Evolutionary conservation across 2,113 vertebrate genomes (phyloP), one percentile per base, ranked within the genome.

Genomic region (Zosterops hypoxanthus): DNA sequence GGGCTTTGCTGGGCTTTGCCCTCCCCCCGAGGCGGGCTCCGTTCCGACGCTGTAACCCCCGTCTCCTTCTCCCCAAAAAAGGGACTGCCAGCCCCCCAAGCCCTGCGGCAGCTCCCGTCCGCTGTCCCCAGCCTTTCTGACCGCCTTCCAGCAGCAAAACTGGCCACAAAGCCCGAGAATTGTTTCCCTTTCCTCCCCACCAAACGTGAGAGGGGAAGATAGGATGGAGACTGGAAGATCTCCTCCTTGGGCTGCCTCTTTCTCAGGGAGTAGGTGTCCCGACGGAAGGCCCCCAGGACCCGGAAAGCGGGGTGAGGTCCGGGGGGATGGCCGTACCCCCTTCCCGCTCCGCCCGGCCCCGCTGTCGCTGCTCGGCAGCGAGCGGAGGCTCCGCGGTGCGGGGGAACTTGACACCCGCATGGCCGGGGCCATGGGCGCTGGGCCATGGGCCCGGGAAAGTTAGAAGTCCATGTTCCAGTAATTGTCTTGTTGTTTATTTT

Each of bases 401-500:
- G 79, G 50, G 56, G 85, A 97, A 96, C 95, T 95, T 97, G 97
- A 97, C 96, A 96, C 23, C 84, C 59, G 41, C 82, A 52, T n/a
- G 94, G 90, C 79, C 57, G 95, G 88, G 95, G 95, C 95, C 97
- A 98, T 97, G 98, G 96, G 92, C 94, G 53, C 95, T 94, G 93
- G 94, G 93, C 91, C 65, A 85, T 95, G 96, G 97, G 97, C 97
- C 94, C 97, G 97, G 97, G 97, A 98, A 98, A 98, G 98, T 98
- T 98, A 98, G 98, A 97, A 98, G 98, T 98, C 97, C 97, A 97
- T 98, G 98, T 98, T 98, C 98, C 97, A 98, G 98, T 98, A 98
- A 99, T 99, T 99, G 98, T 99, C 98, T 98, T 98, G 98, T 98
- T 98, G 98, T 99, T 99, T 98, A 98, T 98, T 98, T 98, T 98